Percentiles rank a stretch among this genome's conserved stretches.
Evolutionary conservation across 2,888 invertebrate genomes (phyloP).

Genomic region (Macrosoma leucophasiata): DNA sequence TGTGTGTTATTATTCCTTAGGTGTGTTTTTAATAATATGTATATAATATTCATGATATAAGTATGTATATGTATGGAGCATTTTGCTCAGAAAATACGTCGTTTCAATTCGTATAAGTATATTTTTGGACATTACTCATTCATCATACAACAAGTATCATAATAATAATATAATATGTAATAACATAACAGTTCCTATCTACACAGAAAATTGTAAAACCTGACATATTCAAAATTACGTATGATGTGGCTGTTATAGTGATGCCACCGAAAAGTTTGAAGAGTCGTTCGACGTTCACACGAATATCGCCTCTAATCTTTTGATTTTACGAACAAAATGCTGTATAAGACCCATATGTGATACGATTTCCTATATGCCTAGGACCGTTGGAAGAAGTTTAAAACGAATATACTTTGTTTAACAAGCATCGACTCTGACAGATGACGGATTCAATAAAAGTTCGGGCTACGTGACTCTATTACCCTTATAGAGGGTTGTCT

Average conservation of each 20-base stretch:
- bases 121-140: too few relatives aligned
- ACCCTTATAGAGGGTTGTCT: slow-evolving; percentile 12
- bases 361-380: slow-evolving; percentile 2
- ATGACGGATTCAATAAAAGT: slow-evolving; percentile 25
- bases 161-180: too few relatives aligned
- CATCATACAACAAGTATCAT: too few relatives aligned
- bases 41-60: too few relatives aligned
- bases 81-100: too few relatives aligned
- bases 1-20: too few relatives aligned
- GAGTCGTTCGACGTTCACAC: slow-evolving; percentile 6
- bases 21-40: too few relatives aligned
- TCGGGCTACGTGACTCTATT: slow-evolving; percentile 19
- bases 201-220: slow-evolving; percentile 7
- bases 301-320: slow-evolving; percentile 7
- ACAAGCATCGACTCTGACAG: slow-evolving; percentile 21
- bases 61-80: too few relatives aligned
- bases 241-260: slow-evolving; percentile 4
- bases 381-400: slow-evolving; percentile 17
- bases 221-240: slow-evolving; percentile 1
- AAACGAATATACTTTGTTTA: slow-evolving; percentile 20
- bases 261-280: slow-evolving; percentile 4
- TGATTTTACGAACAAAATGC: not conserved
- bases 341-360: not conserved
- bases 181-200: too few relatives aligned
- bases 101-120: too few relatives aligned